Evolutionary conservation across 2,113 vertebrate genomes (phyloP).

Genomic region (Calypte anna): DNA sequence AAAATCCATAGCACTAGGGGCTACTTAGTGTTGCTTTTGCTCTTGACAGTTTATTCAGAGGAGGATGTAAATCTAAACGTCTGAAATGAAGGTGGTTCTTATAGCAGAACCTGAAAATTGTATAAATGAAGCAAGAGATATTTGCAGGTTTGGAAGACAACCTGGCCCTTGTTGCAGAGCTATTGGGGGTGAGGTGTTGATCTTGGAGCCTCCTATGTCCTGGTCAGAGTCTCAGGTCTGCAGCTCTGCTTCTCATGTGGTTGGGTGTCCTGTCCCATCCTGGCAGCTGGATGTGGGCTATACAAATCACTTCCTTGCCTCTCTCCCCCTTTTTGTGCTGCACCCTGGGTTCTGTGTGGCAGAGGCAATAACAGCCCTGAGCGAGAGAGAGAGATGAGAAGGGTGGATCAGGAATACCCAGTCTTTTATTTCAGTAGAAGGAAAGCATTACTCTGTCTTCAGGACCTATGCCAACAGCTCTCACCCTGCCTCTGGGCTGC

Average conservation of each 20-base stretch:
- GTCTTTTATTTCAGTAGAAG: neutral
- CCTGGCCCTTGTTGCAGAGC: neutral
- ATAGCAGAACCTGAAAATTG: neutral
- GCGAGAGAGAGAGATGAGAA: neutral
- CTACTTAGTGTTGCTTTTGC: neutral
- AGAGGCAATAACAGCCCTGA: neutral
- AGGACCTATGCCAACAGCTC: rapidly evolving
- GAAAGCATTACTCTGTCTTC: neutral
- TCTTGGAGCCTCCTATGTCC: neutral
- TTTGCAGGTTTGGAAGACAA: neutral
- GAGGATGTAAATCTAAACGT: neutral
- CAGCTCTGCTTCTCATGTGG: neutral
- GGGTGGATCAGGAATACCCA: neutral
- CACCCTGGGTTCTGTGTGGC: neutral
- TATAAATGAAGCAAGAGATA: neutral
- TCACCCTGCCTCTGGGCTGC: neutral
- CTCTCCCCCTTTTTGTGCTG: rapidly evolving
- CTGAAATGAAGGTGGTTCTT: neutral
- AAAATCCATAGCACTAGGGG: neutral
- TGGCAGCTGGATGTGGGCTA: neutral
- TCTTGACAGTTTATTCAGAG: neutral
- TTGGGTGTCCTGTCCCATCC: neutral
- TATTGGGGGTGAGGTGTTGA: neutral
- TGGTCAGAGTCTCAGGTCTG: rapidly evolving
- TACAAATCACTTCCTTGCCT: neutral